Conservation (phyloP, 2,888 invertebrate genomes). For the Unio pictorum region DNA sequence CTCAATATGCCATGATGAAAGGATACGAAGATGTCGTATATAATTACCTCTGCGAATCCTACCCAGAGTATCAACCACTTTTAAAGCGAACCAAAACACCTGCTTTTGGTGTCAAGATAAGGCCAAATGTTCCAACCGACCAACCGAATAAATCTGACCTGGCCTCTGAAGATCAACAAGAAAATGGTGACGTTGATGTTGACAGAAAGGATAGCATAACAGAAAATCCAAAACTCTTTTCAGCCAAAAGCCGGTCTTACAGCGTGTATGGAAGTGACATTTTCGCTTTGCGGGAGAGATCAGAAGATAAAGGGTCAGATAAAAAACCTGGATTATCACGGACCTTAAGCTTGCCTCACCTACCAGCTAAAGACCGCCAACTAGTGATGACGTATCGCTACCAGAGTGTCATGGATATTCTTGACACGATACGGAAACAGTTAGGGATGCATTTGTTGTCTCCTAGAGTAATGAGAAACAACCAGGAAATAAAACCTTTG, state of each 20-base stretch:
- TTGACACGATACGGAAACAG: conserved; percentile 53
- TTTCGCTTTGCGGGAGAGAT: too few relatives aligned
- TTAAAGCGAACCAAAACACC: conserved; percentile 54
- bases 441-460: conserved; percentile 47
- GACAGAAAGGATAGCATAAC: not conserved
- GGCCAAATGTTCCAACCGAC: not conserved
- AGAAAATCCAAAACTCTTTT: not conserved
- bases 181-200: not conserved
- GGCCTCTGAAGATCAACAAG: not conserved
- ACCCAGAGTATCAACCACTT: conserved; percentile 42
- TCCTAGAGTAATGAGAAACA: conserved; percentile 36
- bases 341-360: conserved; percentile 18
- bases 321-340: not conserved
- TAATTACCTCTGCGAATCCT: conserved; percentile 35
- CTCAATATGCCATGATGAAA: conserved; percentile 67
- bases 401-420: conserved; percentile 65
- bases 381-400: conserved; percentile 58
- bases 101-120: conserved; percentile 17
- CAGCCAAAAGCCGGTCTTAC: too few relatives aligned
- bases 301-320: too few relatives aligned
- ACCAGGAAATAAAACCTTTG: conserved; percentile 73
- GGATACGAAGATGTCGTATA: conserved; percentile 66
- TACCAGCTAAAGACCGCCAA: conserved; percentile 44
- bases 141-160: not conserved
- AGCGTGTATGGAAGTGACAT: too few relatives aligned